These are phyloP conservation scores for Lepidocolaptes lacrymiger DNA, from an alignment of 2,797 vertebrate species.

Conservation along the genomic window DNA sequence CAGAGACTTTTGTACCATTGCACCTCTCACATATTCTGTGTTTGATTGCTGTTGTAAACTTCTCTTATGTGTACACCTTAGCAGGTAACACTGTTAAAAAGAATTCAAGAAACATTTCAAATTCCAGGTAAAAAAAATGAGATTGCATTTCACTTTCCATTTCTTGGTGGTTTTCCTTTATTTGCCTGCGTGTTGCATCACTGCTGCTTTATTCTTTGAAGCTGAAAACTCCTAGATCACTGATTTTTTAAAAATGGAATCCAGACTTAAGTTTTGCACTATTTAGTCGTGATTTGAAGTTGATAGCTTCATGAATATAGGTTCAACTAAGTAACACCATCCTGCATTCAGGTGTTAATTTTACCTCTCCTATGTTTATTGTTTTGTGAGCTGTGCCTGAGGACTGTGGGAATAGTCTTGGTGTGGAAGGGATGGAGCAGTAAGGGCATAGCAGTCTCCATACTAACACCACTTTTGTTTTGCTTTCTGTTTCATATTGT, in stretches of 20 bases:
- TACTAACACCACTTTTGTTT: neutral
- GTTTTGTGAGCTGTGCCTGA: neutral
- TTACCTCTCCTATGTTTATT: neutral
- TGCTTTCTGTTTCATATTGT: neutral
- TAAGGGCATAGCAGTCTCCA: neutral
- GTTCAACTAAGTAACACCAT: neutral
- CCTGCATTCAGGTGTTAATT: neutral
- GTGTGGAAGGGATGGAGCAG: neutral
- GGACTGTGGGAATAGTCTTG: neutral
- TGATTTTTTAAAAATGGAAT: neutral
- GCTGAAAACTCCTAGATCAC: neutral
- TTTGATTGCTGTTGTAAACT: neutral
- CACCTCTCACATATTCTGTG: neutral
- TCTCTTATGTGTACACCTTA: neutral
- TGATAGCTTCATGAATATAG: neutral
- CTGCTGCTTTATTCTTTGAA: neutral
- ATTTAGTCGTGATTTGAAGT: neutral
- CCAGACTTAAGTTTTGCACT: neutral
- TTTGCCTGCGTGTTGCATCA: neutral
- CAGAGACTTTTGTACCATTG: neutral
- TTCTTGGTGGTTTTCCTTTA: neutral
- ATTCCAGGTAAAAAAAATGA: neutral
- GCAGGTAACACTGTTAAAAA: neutral
- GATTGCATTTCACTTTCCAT: neutral
- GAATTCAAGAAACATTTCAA: neutral